These are phyloP conservation scores for Homarus gammarus DNA, from an alignment of 2,888 invertebrate genomes.

Conservation along the genomic window DNA sequence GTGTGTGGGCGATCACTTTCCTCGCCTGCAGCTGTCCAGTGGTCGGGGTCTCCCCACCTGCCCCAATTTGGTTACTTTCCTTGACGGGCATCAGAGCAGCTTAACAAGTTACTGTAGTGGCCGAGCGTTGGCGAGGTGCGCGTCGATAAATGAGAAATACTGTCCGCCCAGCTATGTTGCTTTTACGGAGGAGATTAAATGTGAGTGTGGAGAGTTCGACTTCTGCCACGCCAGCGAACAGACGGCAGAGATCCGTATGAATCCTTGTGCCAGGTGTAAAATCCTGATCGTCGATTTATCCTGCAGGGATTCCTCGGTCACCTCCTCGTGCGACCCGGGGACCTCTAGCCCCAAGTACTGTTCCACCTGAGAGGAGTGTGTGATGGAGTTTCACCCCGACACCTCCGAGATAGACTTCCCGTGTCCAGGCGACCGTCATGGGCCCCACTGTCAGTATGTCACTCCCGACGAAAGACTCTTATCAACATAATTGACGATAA, in stretches of 20 bases:
- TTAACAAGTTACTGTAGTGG: too few relatives aligned
- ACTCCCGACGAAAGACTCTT: background rate
- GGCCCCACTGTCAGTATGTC: background rate
- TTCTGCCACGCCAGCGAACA: background rate
- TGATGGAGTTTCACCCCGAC: background rate
- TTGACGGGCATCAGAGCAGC: too few relatives aligned
- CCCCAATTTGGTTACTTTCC: too few relatives aligned
- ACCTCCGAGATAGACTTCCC: background rate
- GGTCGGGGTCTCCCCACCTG: too few relatives aligned
- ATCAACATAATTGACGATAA: background rate
- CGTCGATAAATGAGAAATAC: too few relatives aligned
- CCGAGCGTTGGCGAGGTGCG: too few relatives aligned
- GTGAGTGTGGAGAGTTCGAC: background rate
- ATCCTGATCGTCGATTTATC: background rate
- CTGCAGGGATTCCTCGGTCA: background rate
- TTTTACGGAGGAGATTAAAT: background rate
- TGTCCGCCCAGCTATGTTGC: background rate
- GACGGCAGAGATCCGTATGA: background rate
- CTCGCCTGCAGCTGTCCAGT: too few relatives aligned
- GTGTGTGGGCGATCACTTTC: too few relatives aligned
- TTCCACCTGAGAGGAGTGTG: background rate
- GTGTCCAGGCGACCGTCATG: background rate
- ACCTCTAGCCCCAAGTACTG: background rate
- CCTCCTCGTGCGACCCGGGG: background rate
- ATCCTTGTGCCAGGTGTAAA: background rate